Conservation (phyloP, 1,140 invertebrate species). For the Venturia canescens region DNA sequence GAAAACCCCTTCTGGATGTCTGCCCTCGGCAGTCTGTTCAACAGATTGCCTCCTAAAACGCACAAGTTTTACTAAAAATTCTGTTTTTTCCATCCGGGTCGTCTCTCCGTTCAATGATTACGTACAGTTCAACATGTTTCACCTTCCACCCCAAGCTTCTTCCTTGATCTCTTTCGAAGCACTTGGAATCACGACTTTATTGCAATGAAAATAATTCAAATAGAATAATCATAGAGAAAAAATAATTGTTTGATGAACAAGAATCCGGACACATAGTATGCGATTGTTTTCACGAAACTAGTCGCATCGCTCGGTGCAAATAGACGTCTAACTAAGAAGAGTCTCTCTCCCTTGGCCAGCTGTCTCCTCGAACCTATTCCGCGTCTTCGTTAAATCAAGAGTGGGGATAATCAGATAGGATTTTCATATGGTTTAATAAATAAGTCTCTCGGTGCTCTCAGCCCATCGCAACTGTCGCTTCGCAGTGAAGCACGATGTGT, state of each 20-base stretch:
- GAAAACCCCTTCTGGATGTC: conserved; percentile 62
- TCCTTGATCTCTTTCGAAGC: not conserved
- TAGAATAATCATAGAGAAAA: not conserved
- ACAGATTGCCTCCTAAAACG: conserved; percentile 3
- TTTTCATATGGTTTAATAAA: conserved; percentile 32
- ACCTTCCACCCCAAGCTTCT: not conserved
- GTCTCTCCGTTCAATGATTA: not conserved
- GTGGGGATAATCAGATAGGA: conserved; percentile 37
- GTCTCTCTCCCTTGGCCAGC: not conserved
- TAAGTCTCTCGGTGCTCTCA: conserved; percentile 10
- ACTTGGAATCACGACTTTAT: not conserved
- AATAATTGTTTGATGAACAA: not conserved
- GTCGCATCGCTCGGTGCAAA: not conserved
- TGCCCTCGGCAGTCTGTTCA: conserved; percentile 16
- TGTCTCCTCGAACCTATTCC: conserved; percentile 17
- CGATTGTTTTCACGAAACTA: conserved; percentile 39
- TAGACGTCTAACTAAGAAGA: not conserved
- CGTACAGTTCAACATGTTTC: not conserved
- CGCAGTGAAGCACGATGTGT: conserved; percentile 8
- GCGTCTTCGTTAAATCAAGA: not conserved
- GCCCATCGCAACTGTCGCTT: not conserved
- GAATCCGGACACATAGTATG: not conserved
- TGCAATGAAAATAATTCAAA: not conserved
- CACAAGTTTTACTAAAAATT: conserved; percentile 20
- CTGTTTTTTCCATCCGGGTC: not conserved